Conservation (phyloP, 2,797 vertebrate genomes). For the Natrix natrix region DNA sequence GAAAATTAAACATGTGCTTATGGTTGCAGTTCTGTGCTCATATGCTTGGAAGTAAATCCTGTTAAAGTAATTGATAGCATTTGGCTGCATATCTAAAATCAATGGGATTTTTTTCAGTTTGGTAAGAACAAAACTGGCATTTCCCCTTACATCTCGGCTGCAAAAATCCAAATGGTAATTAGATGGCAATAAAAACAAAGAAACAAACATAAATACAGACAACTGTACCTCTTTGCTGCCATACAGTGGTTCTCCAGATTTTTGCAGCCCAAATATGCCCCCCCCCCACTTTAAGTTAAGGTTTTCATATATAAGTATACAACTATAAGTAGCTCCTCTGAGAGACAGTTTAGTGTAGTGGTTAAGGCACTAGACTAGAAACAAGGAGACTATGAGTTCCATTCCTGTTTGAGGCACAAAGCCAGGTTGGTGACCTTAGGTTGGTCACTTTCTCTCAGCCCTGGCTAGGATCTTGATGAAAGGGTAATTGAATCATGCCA, state of each 20-base stretch:
- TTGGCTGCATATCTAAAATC: not conserved
- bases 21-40: not conserved
- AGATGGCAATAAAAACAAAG: not conserved
- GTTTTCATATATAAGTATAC: not conserved
- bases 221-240: not conserved
- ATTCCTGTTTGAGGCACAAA: not conserved
- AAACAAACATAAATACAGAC: not conserved
- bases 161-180: not conserved
- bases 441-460: not conserved
- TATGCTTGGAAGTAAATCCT: not conserved
- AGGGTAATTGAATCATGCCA: not conserved
- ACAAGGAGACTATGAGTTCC: not conserved
- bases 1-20: conserved; percentile 6
- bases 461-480: not conserved
- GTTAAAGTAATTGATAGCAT: not conserved
- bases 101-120: not conserved
- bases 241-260: not conserved
- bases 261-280: not conserved
- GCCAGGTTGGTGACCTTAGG: not conserved
- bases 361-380: not conserved
- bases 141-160: not conserved
- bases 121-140: not conserved
- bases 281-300: not conserved
- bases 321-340: not conserved
- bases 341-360: not conserved